phyloP scores from a whole-genome alignment of 2,113 vertebrate species.

The Tetrax tetrax region DNA sequence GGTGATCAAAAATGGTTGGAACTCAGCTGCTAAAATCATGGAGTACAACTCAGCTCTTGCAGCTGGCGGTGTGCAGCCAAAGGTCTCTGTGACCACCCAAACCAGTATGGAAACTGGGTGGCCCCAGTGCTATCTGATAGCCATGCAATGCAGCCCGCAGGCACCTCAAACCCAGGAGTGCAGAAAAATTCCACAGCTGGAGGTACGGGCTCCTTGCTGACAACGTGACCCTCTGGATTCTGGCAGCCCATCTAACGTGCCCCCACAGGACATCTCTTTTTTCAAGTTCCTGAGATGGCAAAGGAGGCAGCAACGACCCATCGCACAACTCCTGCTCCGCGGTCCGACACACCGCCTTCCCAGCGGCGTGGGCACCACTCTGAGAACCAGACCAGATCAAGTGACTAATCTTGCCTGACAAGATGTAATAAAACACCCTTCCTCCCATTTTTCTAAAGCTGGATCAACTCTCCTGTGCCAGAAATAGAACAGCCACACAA shows the following conservation, averaged over 20 bases:
- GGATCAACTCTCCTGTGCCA: background rate
- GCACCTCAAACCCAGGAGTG: accelerated
- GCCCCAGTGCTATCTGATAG: background rate
- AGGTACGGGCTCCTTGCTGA: background rate
- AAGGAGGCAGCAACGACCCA: background rate
- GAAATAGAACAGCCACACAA: background rate
- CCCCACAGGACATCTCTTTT: background rate
- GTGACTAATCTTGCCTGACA: background rate
- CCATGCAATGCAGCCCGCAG: accelerated
- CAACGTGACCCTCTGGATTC: background rate
- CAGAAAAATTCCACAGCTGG: background rate
- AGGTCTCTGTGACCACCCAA: background rate
- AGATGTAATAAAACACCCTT: background rate
- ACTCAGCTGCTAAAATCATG: background rate
- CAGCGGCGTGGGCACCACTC: accelerated
- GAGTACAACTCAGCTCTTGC: background rate
- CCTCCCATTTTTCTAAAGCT: background rate
- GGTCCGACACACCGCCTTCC: accelerated
- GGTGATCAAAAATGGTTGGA: background rate
- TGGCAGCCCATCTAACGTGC: background rate
- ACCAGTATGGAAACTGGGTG: background rate
- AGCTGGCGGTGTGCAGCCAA: background rate
- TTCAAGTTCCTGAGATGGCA: background rate
- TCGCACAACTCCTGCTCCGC: background rate
- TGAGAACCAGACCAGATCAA: background rate